These are phyloP conservation scores for Crypturellus undulatus DNA, from an alignment of 2,113 vertebrate genomes.

Conservation along the genomic window DNA sequence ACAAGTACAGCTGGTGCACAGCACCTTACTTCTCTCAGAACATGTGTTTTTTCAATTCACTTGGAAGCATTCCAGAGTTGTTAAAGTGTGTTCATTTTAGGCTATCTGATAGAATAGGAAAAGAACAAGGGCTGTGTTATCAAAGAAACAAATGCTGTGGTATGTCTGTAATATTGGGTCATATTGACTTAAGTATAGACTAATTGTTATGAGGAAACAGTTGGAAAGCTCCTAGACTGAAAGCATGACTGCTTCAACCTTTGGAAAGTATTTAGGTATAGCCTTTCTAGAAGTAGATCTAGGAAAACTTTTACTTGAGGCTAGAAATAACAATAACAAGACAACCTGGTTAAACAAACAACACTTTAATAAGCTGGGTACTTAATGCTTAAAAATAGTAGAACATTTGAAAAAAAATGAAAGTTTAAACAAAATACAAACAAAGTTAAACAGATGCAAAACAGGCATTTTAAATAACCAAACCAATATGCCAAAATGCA, in stretches of 20 bases:
- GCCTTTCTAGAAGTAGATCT: not conserved
- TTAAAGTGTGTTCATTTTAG: not conserved
- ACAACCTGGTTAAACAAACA: conserved; percentile 24
- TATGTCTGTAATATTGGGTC: not conserved
- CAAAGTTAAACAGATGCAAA: not conserved
- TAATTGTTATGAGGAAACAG: too few relatives aligned
- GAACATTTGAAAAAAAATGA: not conserved
- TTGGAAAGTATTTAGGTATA: not conserved
- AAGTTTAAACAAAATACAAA: conserved; percentile 3
- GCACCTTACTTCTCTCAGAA: not conserved
- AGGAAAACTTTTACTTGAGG: not conserved
- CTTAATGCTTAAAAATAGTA: not conserved
- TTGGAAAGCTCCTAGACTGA: not conserved
- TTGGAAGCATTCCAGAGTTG: not conserved
- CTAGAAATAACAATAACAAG: not conserved
- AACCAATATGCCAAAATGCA: not conserved
- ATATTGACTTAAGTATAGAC: not conserved
- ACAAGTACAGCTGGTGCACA: not conserved
- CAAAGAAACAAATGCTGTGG: not conserved
- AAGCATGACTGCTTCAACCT: not conserved
- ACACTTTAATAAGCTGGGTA: conserved; percentile 43
- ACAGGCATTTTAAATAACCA: not conserved
- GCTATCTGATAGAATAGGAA: not conserved
- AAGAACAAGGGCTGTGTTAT: not conserved
- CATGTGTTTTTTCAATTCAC: not conserved